Evolutionary conservation across 1,140 invertebrate species (phyloP), one percentile per base, ranked within the genome.

Genomic region (Gonatopus flavifemur): DNA sequence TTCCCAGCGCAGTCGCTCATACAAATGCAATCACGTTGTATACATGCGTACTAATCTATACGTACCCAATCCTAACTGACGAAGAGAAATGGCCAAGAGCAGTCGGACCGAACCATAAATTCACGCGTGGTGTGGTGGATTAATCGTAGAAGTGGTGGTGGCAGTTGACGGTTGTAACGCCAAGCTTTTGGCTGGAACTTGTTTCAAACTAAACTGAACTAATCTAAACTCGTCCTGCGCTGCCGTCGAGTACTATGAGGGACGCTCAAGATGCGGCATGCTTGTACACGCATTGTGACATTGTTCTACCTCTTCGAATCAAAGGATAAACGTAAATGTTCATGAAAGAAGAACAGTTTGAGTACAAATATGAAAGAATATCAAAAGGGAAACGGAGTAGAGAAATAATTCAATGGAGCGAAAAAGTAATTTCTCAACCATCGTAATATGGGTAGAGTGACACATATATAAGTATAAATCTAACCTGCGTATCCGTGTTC

Each of bases 21-120:
- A n/a, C n/a, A n/a, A n/a, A n/a, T n/a, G n/a, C n/a, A n/a, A 41
- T 22, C 49, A 41, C 39, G 41, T 50, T 30, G 30, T 46, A 45
- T 41, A 46, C 54, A 8, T n/a, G 37, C 19, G 5, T 36, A 15
- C 15, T 19, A 18, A 15, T 12, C 4, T 20, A 33, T 40, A 51
- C 28, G 24, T 48, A 44, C 40, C 13, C 32, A 19, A 38, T 51
- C 45, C 38, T 52, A 48, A 47, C 58, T 64, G 72, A 72, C 70
- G 67, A 74, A 74, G 69, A 72, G 66, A 72, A 74, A 74, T 67
- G 67, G 70, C 66, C 65, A n/a, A n/a, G n/a, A n/a, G n/a, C n/a
- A 48, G 50, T 49, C 50, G 56, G 59, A 50, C 65, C 54, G 57
- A 61, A 69, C 69, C 64, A 73, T 74, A 73, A 74, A 74, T 73